Evolutionary conservation across 2,888 invertebrate genomes (phyloP).

Genomic region (Phengaris alcon): DNA sequence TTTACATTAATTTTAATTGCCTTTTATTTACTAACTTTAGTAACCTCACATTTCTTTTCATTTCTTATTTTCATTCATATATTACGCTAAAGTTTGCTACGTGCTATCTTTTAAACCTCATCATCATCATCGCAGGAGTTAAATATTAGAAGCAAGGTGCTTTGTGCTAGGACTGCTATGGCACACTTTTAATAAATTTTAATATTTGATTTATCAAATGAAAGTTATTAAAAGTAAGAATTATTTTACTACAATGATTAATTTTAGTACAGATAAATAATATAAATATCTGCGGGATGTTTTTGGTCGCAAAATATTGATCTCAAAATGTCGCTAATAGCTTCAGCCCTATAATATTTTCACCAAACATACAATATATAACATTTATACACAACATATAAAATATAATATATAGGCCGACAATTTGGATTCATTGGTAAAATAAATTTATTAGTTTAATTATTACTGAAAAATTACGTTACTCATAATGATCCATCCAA

Average conservation of each 20-base stretch:
- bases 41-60: neutral
- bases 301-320: neutral
- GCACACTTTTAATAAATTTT: neutral
- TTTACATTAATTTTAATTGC: neutral
- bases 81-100: constrained; percentile 1
- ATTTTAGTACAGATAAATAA: neutral
- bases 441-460: neutral
- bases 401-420: neutral
- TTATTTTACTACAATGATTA: neutral
- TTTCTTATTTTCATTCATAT: neutral
- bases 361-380: constrained; percentile 6
- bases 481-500: neutral
- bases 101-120: neutral
- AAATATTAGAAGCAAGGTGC: neutral
- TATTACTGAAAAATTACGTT: neutral
- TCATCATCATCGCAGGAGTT: neutral
- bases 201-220: neutral
- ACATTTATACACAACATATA: constrained; percentile 14
- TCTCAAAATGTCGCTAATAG: neutral
- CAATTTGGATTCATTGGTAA: constrained; percentile 8
- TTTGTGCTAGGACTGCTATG: constrained; percentile 5
- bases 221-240: neutral
- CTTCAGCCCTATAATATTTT: neutral
- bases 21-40: neutral
- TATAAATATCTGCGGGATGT: neutral